phyloP scores from a whole-genome alignment of 2,888 invertebrate genomes.

The Polyploca ridens region DNA sequence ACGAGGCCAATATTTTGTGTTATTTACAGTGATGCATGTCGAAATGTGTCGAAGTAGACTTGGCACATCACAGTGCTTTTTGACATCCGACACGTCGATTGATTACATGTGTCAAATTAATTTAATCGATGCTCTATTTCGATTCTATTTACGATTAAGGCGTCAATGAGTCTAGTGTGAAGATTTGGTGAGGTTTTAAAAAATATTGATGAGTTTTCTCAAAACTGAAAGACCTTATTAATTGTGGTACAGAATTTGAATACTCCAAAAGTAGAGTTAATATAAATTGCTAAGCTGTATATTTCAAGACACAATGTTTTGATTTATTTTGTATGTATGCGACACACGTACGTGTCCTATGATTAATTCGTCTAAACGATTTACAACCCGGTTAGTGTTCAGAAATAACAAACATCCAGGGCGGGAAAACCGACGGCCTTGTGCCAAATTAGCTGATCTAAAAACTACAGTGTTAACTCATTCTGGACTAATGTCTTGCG shows the following conservation, averaged over 20 bases:
- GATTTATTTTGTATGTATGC: slow-evolving; percentile 27
- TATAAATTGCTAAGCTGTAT: neutral
- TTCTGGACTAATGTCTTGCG: slow-evolving; percentile 1
- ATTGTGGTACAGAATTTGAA: too few relatives aligned
- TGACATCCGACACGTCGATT: slow-evolving; percentile 25
- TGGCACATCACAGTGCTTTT: slow-evolving; percentile 41
- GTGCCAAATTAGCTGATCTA: slow-evolving; percentile 53
- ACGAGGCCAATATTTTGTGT: slow-evolving; percentile 45
- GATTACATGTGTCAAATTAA: slow-evolving; percentile 1
- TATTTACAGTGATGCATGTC: slow-evolving; percentile 44
- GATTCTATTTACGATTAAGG: neutral
- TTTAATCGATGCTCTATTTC: neutral
- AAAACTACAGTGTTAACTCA: slow-evolving; percentile 30
- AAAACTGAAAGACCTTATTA: too few relatives aligned
- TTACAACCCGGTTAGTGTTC: slow-evolving; percentile 44
- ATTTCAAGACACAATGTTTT: slow-evolving; percentile 3
- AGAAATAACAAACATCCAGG: slow-evolving; percentile 52
- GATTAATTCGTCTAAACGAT: slow-evolving; percentile 48
- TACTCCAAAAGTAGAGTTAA: neutral
- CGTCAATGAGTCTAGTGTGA: neutral
- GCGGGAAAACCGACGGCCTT: slow-evolving; percentile 52
- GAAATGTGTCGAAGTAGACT: slow-evolving; percentile 48
- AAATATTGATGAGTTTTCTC: neutral
- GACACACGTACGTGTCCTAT: slow-evolving; percentile 36
- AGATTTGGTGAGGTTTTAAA: too few relatives aligned